A percentile compares a stretch with the other conserved stretches of the same genome.
These are phyloP conservation scores for Phalacrocorax carbo DNA, from an alignment of 2,113 vertebrate species.

Conservation along the genomic window DNA sequence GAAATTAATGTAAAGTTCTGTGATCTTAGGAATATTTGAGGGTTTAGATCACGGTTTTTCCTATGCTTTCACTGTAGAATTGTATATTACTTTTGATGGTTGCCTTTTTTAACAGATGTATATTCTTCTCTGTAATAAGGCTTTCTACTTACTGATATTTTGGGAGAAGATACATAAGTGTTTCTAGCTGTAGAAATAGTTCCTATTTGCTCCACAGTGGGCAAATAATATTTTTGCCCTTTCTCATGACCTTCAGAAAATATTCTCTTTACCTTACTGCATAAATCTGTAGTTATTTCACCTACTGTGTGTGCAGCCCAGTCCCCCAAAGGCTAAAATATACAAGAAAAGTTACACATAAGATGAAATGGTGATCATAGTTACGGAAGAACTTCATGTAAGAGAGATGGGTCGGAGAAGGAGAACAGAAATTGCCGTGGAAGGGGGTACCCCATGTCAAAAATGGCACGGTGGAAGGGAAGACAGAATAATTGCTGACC, in stretches of 20 bases:
- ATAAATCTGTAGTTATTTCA: not conserved
- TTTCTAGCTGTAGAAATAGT: not conserved
- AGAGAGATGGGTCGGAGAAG: not conserved
- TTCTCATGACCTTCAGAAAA: not conserved
- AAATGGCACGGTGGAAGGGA: not conserved
- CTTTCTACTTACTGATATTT: not conserved
- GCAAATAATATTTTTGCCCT: not conserved
- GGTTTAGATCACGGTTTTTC: not conserved
- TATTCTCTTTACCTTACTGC: not conserved
- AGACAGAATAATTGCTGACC: not conserved
- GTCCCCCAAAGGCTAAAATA: not conserved
- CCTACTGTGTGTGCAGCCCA: not conserved
- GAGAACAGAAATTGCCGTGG: not conserved
- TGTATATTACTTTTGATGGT: not conserved
- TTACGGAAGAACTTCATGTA: not conserved
- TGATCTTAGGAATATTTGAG: not conserved
- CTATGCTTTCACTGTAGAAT: not conserved
- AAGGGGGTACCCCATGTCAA: not conserved
- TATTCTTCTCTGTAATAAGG: not conserved
- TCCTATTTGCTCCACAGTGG: not conserved
- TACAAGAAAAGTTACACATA: not conserved
- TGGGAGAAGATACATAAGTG: not conserved
- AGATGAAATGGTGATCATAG: not conserved
- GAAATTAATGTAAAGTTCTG: not conserved
- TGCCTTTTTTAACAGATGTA: not conserved